A percentile compares a stretch with the other conserved stretches of the same genome.
Evolutionary conservation across 2,888 invertebrate genomes (phyloP).

Genomic region (Sphaerophoria rueppellii): DNA sequence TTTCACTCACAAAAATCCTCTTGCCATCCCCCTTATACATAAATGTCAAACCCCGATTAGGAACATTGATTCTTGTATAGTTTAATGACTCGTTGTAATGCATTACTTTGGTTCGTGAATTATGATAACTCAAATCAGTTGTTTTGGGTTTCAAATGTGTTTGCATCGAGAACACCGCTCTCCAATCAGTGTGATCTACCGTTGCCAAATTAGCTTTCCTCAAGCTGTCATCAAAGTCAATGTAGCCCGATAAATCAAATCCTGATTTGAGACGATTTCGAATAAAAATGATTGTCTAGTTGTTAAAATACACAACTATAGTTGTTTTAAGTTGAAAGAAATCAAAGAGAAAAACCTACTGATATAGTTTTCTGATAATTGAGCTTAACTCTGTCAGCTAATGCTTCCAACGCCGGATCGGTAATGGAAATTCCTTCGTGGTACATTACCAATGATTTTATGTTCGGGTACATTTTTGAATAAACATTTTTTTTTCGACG

Average conservation of each 20-base stretch:
- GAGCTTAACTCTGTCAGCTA: constrained; percentile 88
- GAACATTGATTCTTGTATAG: constrained; percentile 89
- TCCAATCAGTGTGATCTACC: constrained; percentile 85
- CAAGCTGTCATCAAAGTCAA: constrained; percentile 86
- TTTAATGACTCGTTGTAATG: constrained; percentile 89
- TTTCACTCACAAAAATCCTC: constrained; percentile 88
- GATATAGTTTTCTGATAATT: constrained; percentile 89
- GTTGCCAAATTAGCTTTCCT: constrained; percentile 73
- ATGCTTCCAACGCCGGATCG: constrained; percentile 86
- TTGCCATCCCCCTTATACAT: constrained; percentile 92
- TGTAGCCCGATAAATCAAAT: constrained; percentile 92
- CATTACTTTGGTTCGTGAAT: constrained; percentile 89
- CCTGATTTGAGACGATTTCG: constrained; percentile 87
- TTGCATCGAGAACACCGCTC: constrained; percentile 87
- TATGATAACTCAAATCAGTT: constrained; percentile 87
- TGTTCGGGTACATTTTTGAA: constrained; percentile 85
- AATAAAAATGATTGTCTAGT: constrained; percentile 90
- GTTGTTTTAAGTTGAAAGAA: background rate
- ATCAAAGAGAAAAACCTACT: constrained; percentile 80
- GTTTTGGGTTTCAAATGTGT: constrained; percentile 86
- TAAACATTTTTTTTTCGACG: constrained; percentile 84
- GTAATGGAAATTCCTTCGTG: constrained; percentile 84
- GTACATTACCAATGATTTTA: constrained; percentile 84
- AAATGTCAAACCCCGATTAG: constrained; percentile 88
- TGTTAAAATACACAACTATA: constrained; percentile 69